These are phyloP conservation scores for Drosophila mulleri DNA, from an alignment of 2,888 invertebrate genomes.

Conservation along the genomic window DNA sequence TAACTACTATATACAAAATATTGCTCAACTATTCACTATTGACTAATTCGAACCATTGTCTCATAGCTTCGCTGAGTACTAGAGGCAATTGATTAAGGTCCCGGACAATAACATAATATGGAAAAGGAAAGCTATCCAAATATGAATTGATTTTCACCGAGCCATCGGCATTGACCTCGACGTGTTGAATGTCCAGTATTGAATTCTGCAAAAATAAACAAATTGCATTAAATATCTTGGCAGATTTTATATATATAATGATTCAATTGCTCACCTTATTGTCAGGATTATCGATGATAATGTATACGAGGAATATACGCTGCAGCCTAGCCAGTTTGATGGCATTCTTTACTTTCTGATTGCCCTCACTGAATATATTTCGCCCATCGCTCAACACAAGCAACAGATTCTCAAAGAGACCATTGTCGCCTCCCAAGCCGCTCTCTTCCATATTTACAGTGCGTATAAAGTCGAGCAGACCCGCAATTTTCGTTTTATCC, in stretches of 20 bases:
- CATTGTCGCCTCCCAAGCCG: slow-evolving; percentile 83
- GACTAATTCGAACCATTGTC: slow-evolving; percentile 99
- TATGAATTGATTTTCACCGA: slow-evolving; percentile 90
- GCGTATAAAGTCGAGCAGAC: slow-evolving; percentile 92
- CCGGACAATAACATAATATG: slow-evolving; percentile 97
- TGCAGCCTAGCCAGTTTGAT: slow-evolving; percentile 92
- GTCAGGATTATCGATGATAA: slow-evolving; percentile 97
- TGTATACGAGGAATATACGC: slow-evolving; percentile 96
- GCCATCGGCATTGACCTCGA: slow-evolving; percentile 81
- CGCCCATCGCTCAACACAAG: slow-evolving; percentile 98
- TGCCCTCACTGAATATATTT: slow-evolving; percentile 95
- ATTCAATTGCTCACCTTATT: slow-evolving; percentile 89
- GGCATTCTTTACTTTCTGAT: slow-evolving; percentile 90
- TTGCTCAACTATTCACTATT: slow-evolving; percentile 83
- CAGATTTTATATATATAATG: background rate
- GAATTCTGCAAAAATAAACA: slow-evolving; percentile 89
- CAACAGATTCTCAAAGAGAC: slow-evolving; percentile 87
- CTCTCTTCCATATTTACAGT: slow-evolving; percentile 87
- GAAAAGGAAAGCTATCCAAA: slow-evolving; percentile 98
- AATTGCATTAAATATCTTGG: background rate
- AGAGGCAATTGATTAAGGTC: slow-evolving; percentile 95
- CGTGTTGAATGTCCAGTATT: slow-evolving; percentile 94
- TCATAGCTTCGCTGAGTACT: slow-evolving; percentile 96
- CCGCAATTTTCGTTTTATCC: slow-evolving; percentile 93
- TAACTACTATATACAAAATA: slow-evolving; percentile 7